Conservation (phyloP, 2,888 invertebrate species). For the Agrotis clavis region DNA sequence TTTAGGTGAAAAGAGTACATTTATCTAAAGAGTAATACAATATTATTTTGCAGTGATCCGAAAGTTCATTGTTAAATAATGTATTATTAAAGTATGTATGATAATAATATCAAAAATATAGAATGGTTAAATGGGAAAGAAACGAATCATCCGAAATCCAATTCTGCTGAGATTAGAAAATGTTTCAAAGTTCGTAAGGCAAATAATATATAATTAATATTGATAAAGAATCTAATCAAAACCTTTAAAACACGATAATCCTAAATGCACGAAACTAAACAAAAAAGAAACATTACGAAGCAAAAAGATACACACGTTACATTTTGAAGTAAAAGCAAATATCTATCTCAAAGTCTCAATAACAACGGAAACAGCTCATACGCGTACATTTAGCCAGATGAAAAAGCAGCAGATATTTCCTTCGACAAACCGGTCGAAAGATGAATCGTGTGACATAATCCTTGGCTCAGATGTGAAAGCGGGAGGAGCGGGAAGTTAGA, state of each 20-base stretch:
- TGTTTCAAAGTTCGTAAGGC: too few species aligned
- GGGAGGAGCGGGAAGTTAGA: constrained; percentile 35
- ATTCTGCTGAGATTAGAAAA: too few species aligned
- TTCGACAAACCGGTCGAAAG: constrained; percentile 75
- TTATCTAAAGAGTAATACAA: background rate
- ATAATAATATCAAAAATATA: too few species aligned
- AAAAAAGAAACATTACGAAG: constrained; percentile 11
- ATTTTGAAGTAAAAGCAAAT: constrained; percentile 46
- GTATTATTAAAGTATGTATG: too few species aligned
- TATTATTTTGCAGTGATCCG: too few species aligned
- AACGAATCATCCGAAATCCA: too few species aligned
- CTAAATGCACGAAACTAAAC: background rate
- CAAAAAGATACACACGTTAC: constrained; percentile 17
- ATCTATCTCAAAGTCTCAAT: constrained; percentile 58
- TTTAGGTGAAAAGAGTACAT: background rate
- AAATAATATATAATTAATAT: too few species aligned
- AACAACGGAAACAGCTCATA: constrained; percentile 66
- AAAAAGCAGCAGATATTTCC: constrained; percentile 77
- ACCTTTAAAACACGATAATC: constrained; percentile 32
- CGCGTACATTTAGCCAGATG: constrained; percentile 70
- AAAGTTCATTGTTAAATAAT: too few species aligned
- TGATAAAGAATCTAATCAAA: background rate
- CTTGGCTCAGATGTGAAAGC: constrained; percentile 62
- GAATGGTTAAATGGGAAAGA: too few species aligned
- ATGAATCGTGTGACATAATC: constrained; percentile 76